These are phyloP conservation scores for Neolamprologus modestus DNA, from an alignment of 2,113 vertebrate species.

Conservation along the genomic window DNA sequence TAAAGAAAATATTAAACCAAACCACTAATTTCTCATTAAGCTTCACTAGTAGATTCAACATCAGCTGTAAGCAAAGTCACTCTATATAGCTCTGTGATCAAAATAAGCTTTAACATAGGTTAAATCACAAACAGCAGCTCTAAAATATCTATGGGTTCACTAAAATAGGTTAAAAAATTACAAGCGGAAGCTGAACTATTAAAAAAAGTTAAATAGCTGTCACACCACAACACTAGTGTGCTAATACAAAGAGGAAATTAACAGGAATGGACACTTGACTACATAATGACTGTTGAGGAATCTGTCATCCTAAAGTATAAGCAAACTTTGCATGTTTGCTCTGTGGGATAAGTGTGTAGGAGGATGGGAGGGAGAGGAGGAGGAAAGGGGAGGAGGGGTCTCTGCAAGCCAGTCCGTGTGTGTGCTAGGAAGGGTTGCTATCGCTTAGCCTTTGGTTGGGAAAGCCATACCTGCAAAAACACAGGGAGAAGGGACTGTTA, in stretches of 20 bases:
- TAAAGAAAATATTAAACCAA: conserved; percentile 46
- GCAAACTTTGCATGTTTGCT: conserved; percentile 46
- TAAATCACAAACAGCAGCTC: conserved; percentile 56
- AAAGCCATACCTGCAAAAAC: conserved; percentile 99
- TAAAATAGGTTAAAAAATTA: conserved; percentile 59
- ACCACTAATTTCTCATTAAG: conserved; percentile 47
- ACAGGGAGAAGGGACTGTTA: conserved; percentile 94
- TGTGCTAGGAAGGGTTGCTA: conserved; percentile 54
- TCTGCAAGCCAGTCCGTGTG: conserved; percentile 68
- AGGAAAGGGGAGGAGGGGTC: not conserved
- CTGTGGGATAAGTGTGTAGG: conserved; percentile 31
- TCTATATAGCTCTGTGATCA: conserved; percentile 60
- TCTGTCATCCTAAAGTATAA: conserved; percentile 52
- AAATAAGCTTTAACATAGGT: conserved; percentile 52
- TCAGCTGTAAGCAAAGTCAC: conserved; percentile 55
- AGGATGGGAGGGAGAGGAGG: not conserved
- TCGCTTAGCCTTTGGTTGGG: conserved; percentile 98
- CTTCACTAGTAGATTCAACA: conserved; percentile 49
- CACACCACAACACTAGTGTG: conserved; percentile 67
- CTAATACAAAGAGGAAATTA: conserved; percentile 60
- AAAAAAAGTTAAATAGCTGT: conserved; percentile 55
- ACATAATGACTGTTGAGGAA: conserved; percentile 47
- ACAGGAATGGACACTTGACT: conserved; percentile 59
- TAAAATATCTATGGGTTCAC: conserved; percentile 54
- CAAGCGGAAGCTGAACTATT: conserved; percentile 60